Evolutionary conservation across 2,113 vertebrate species (phyloP).

Genomic region (Calidris pygmaea): DNA sequence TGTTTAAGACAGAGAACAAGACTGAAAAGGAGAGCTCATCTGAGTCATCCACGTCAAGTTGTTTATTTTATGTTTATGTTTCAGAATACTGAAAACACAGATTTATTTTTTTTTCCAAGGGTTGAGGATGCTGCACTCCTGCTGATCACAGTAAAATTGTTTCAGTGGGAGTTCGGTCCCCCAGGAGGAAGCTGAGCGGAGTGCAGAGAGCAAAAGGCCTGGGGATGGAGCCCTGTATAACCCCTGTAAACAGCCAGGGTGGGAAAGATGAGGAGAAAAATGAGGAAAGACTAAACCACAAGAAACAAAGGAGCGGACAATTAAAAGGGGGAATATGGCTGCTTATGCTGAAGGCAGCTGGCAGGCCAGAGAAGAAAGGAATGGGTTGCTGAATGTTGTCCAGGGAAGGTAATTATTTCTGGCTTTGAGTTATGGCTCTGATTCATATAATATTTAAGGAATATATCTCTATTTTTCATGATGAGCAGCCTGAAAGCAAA

Average conservation of each 20-base stretch:
- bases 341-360: neutral
- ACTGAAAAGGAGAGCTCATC: slow-evolving; percentile 11
- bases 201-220: neutral
- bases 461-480: slow-evolving; percentile 33
- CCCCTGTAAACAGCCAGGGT: neutral
- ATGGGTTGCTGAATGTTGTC: slow-evolving; percentile 5
- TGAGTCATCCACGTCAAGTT: slow-evolving; percentile 1
- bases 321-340: neutral
- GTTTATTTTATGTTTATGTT: slow-evolving; percentile 8
- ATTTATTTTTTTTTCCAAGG: neutral
- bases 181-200: neutral
- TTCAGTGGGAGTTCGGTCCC: neutral
- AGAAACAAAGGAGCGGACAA: neutral
- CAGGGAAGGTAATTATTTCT: slow-evolving; percentile 33
- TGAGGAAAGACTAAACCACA: neutral
- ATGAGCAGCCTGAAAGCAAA: slow-evolving; percentile 28
- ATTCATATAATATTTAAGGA: slow-evolving; percentile 37
- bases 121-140: neutral
- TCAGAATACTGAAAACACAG: neutral
- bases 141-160: neutral
- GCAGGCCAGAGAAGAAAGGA: neutral
- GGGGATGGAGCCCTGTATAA: neutral
- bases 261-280: neutral
- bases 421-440: neutral
- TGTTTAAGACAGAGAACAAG: neutral